Percentiles rank a stretch among this genome's conserved stretches.
phyloP scores from a whole-genome alignment of 2,797 vertebrate genomes.

The Dryobates pubescens region DNA sequence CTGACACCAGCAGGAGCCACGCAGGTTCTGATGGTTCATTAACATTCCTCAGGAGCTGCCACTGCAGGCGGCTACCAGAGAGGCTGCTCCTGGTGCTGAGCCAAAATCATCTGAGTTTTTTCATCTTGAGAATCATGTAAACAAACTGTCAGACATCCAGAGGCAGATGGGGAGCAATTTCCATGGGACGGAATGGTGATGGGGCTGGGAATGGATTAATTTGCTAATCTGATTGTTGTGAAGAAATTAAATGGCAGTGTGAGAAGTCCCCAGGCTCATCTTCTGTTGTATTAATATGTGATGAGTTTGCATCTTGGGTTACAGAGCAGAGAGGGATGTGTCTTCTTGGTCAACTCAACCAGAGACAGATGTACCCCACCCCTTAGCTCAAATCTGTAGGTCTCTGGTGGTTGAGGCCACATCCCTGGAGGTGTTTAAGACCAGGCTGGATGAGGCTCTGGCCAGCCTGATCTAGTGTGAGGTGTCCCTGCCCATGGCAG shows the following conservation, averaged over 20 bases:
- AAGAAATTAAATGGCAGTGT: background rate
- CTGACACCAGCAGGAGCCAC: constrained; percentile 7
- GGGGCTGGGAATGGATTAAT: background rate
- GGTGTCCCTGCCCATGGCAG: no score
- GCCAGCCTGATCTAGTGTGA: no score
- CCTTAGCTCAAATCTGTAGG: background rate
- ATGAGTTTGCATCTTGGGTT: background rate
- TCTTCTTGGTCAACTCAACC: background rate
- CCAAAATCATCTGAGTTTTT: constrained; percentile 66
- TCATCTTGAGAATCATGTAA: constrained; percentile 47
- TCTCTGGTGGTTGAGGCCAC: background rate
- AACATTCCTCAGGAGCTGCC: constrained; percentile 57
- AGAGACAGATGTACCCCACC: background rate
- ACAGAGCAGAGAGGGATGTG: background rate
- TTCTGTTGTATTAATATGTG: background rate
- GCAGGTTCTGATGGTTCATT: background rate
- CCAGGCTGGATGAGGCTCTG: no score
- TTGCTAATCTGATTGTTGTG: background rate
- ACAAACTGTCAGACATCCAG: constrained; percentile 68
- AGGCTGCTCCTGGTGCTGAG: constrained; percentile 47
- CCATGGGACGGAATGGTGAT: background rate
- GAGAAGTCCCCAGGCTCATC: background rate
- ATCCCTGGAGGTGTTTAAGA: no score
- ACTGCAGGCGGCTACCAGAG: constrained; percentile 53
- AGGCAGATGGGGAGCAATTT: constrained; percentile 21